phyloP scores from a whole-genome alignment of 2,113 vertebrate genomes.

The Microtus ochrogaster region DNA sequence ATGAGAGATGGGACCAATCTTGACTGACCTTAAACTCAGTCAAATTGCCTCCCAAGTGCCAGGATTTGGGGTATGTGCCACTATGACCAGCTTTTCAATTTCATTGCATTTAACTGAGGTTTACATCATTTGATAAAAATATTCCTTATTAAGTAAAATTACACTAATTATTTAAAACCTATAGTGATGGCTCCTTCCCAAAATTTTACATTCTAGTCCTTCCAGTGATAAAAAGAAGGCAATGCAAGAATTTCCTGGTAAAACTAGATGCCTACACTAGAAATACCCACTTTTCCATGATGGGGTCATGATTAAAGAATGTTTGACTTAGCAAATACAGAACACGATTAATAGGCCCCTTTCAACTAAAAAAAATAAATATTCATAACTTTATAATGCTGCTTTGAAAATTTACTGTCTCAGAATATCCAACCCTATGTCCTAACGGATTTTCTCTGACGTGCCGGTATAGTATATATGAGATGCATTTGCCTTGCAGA shows the following conservation, averaged over 20 bases:
- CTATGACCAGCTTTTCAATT: background rate
- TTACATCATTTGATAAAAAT: background rate
- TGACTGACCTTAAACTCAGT: background rate
- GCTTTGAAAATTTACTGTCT: slow-evolving; percentile 9
- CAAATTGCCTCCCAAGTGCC: background rate
- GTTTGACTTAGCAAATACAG: background rate
- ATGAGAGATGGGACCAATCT: no score
- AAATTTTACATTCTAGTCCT: background rate
- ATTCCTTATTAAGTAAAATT: background rate
- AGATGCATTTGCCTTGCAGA: background rate
- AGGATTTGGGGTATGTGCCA: background rate
- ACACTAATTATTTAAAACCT: background rate
- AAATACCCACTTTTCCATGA: background rate
- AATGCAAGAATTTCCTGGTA: background rate
- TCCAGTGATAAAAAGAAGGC: background rate
- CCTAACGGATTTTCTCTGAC: background rate
- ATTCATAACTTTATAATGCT: background rate
- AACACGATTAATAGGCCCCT: background rate
- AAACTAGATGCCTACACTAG: background rate
- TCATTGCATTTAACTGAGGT: background rate
- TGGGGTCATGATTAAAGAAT: background rate
- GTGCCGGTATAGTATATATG: background rate
- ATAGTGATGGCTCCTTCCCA: background rate
- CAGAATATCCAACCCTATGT: background rate
- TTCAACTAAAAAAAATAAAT: slow-evolving; percentile 8